A percentile compares a stretch with the other conserved stretches of the same genome.
Conservation (phyloP, 2,113 vertebrate species). For the Upupa epops region DNA sequence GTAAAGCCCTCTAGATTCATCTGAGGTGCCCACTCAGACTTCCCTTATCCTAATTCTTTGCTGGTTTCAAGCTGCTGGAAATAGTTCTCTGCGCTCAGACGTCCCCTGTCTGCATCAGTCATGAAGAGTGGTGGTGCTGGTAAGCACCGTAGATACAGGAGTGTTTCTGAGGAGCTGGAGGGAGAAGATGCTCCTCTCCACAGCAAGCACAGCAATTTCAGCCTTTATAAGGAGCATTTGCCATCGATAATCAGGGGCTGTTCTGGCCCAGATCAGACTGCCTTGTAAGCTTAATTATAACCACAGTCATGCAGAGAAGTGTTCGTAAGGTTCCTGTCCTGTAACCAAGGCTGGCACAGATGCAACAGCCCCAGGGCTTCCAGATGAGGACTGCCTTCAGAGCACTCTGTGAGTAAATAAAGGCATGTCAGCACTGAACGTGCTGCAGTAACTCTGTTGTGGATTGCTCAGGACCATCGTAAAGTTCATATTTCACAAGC, state of each 20-base stretch:
- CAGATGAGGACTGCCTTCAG: neutral
- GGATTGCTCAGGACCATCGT: neutral
- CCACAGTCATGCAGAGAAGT: neutral
- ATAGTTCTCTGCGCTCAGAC: neutral
- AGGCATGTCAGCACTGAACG: neutral
- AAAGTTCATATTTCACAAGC: conserved; percentile 25
- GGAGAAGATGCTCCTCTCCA: neutral
- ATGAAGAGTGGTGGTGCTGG: neutral
- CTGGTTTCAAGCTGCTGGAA: neutral
- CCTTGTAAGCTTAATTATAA: neutral
- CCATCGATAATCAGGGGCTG: neutral
- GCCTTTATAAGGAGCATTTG: neutral
- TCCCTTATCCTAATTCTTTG: neutral
- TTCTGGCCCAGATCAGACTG: neutral
- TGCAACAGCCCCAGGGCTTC: neutral
- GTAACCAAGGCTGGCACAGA: neutral
- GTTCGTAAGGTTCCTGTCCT: neutral
- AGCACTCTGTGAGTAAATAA: neutral
- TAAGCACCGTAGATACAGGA: neutral
- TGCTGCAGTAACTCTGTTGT: neutral
- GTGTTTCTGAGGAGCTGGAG: neutral
- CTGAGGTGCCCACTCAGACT: neutral
- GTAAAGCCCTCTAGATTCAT: neutral
- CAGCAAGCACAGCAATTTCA: neutral
- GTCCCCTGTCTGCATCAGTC: neutral